phyloP scores from a whole-genome alignment of 2,888 invertebrate species.

The Zaprionus obscuricornis region DNA sequence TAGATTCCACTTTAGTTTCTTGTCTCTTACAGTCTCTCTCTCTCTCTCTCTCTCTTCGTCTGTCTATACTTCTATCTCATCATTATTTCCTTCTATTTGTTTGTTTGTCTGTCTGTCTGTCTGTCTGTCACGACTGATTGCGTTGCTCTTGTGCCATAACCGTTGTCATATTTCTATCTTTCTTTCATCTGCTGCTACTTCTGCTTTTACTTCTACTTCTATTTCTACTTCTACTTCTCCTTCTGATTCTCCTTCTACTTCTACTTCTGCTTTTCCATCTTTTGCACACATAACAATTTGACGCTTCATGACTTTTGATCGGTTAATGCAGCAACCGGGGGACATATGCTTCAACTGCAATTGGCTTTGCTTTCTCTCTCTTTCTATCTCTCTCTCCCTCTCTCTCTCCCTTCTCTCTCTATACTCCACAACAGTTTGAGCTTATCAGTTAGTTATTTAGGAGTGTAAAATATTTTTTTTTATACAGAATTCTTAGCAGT shows the following conservation, averaged over 20 bases:
- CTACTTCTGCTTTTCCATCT: slow-evolving; percentile 62
- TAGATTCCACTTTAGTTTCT: slow-evolving; percentile 52
- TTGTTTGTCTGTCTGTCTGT: slow-evolving; percentile 3
- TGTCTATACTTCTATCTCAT: no score
- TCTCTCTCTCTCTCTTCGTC: not conserved
- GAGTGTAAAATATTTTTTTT: no score
- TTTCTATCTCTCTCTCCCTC: not conserved
- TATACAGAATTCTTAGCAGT: no score
- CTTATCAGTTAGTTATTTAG: no score
- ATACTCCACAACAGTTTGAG: no score
- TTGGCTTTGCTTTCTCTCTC: no score
- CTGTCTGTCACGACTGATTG: slow-evolving; percentile 68
- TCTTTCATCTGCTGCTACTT: no score
- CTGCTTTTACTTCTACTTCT: no score
- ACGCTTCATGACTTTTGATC: slow-evolving; percentile 73
- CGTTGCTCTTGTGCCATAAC: slow-evolving; percentile 66
- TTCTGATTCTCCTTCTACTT: no score
- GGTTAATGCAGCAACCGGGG: slow-evolving; percentile 16
- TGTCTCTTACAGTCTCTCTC: slow-evolving; percentile 51
- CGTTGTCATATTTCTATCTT: slow-evolving; percentile 59
- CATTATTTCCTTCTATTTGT: no score
- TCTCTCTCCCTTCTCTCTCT: no score
- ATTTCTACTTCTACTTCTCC: no score
- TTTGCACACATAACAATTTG: slow-evolving; percentile 73
- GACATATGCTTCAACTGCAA: slow-evolving; percentile 43